Evolutionary conservation across 2,797 vertebrate species (phyloP).

Genomic region (Pangasius sanitwongsei): DNA sequence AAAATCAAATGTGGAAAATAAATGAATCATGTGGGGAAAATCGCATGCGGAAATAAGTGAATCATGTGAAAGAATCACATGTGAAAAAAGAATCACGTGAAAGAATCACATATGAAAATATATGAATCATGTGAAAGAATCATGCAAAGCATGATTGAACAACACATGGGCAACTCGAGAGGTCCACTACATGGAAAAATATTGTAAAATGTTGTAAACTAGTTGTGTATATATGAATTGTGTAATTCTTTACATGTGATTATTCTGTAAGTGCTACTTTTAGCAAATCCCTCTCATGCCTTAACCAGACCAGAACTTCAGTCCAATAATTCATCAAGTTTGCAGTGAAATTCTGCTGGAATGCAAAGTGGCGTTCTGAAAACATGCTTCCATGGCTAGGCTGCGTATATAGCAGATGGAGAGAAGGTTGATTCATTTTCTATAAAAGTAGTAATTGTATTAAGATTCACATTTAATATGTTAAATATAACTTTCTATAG

Average conservation of each 20-base stretch:
- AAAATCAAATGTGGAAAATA: not conserved
- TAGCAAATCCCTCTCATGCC: not conserved
- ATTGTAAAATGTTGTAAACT: not conserved
- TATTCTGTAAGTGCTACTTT: not conserved
- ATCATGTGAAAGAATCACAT: not conserved
- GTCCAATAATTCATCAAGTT: not conserved
- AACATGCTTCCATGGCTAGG: slow-evolving; percentile 94
- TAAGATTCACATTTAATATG: too few relatives aligned
- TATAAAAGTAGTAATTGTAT: too few relatives aligned
- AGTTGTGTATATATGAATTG: not conserved
- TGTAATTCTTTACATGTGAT: not conserved
- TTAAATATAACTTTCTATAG: too few relatives aligned
- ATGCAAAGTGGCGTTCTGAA: slow-evolving; percentile 85
- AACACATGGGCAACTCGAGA: not conserved
- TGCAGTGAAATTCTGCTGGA: slow-evolving; percentile 26
- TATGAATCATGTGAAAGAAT: not conserved
- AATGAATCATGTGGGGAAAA: not conserved
- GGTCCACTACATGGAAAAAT: not conserved
- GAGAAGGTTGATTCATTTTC: too few relatives aligned
- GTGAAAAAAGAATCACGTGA: not conserved
- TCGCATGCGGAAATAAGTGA: not conserved
- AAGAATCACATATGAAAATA: not conserved
- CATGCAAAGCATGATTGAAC: not conserved
- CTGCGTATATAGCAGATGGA: slow-evolving; percentile 80
- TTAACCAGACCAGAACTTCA: not conserved